phyloP scores from a whole-genome alignment of 2,113 vertebrate species.

The Hyperopisus bebe region DNA sequence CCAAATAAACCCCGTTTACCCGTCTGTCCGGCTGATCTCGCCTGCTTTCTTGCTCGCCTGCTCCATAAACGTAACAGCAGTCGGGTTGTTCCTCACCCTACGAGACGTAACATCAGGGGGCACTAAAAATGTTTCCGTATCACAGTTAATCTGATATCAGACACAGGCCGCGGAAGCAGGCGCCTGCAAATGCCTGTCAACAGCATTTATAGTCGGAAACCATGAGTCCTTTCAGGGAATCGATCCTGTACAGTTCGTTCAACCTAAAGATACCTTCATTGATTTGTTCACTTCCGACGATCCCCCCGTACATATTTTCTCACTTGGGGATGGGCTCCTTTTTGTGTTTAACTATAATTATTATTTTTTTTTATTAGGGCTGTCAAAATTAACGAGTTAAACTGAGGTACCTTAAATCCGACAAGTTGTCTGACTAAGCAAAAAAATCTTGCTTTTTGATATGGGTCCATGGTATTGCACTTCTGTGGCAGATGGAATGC shows the following conservation, averaged over 20 bases:
- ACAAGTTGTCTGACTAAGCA: no score
- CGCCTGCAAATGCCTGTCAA: neutral
- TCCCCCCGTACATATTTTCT: neutral
- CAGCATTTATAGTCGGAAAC: neutral
- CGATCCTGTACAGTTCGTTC: neutral
- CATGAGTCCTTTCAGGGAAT: neutral
- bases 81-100: neutral
- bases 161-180: neutral
- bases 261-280: neutral
- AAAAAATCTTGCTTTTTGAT: no score
- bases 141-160: neutral
- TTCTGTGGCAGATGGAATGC: no score
- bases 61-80: no score
- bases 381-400: no score
- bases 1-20: no score
- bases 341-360: neutral
- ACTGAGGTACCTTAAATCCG: no score
- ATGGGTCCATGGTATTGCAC: no score
- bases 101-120: neutral
- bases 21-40: no score
- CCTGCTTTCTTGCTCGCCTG: no score
- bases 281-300: neutral
- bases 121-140: neutral
- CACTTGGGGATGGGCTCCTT: neutral
- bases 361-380: no score